Base-by-base conservation (phyloP, 2,888 invertebrate genomes). In the Melipona bicolor region DNA sequence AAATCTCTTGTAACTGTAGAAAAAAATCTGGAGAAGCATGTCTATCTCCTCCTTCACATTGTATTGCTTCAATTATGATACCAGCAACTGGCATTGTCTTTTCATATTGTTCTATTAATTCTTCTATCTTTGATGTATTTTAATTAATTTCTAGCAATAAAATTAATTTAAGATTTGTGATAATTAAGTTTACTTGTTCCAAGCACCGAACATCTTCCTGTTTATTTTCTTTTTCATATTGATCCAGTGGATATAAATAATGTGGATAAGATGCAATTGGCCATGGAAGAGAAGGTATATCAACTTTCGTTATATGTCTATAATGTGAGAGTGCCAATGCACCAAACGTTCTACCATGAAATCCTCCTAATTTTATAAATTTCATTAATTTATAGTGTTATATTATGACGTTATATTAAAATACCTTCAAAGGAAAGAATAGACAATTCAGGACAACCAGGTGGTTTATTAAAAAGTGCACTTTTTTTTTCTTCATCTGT, bases 21-120 rank as follows among this genome's bases (percentile, higher is more conserved):
- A 99, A 99, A 94, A 99, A 99, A 87, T 97, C 96, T 0, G 98
- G 97, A 0, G 98, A 98, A 0, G 97, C 99, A 93, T 98, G 98
- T 93, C 98, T 97, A 93, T 99, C 99, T 5, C 99, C 99, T 13
- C 99, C 99, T 95, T 99, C 99, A 0, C 98, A 97, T 94, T 99
- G 99, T 87, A 99, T 99, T 0, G 99, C 99, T 95, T 99, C 99
- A 3, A 99, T 96, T 24, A 99, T 96, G 21, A 99, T 95, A n/a
- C 98, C 99, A 27, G 98, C 99, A 0, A 99, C 98, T 4, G 98
- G 98, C 64, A 94, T 95, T 49, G 95, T 96, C 70, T 95, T 95
- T 17, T 96, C 95, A 92, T 96, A 98, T 86, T 96, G 93, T 19
- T 96, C 96, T 85, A 99, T 97, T 67, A 97, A 93, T 74, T 97